Percentiles rank a stretch among this genome's conserved stretches.
These are phyloP conservation scores for Vombatus ursinus DNA, from an alignment of 2,113 vertebrate species.

Conservation along the genomic window DNA sequence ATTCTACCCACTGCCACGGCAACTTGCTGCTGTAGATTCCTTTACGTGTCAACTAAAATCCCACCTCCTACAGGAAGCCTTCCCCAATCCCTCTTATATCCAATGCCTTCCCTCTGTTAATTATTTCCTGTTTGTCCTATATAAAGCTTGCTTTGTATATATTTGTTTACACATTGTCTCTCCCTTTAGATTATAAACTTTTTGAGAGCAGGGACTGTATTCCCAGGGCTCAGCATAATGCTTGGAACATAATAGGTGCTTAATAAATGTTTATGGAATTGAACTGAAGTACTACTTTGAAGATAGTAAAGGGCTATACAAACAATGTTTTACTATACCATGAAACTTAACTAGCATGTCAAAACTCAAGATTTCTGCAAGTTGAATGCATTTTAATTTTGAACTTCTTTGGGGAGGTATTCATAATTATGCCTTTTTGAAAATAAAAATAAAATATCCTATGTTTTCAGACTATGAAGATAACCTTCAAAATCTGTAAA, in stretches of 20 bases:
- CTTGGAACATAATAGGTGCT: neutral
- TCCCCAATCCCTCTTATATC: neutral
- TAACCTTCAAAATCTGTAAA: constrained; percentile 15
- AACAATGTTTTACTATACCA: neutral
- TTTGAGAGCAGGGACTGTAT: neutral
- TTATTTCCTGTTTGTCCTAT: too few species aligned
- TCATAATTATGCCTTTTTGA: neutral
- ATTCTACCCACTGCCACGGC: neutral
- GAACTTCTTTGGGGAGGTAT: neutral
- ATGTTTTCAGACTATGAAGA: constrained; percentile 4
- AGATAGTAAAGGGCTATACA: neutral
- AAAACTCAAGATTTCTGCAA: neutral
- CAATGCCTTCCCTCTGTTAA: too few species aligned
- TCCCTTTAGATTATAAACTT: neutral
- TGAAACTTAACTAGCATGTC: neutral
- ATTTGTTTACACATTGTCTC: neutral
- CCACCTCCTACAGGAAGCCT: neutral
- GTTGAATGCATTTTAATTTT: neutral
- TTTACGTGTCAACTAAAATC: neutral
- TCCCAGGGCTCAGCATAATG: neutral
- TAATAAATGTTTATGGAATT: neutral
- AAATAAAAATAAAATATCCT: neutral
- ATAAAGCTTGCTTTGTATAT: too few species aligned
- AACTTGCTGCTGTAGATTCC: neutral
- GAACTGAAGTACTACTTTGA: neutral